Percentiles rank a stretch among this genome's conserved stretches.
phyloP scores from a whole-genome alignment of 37 sponge, comb jelly and placozoan species.

The Ephydatia muelleri region DNA sequence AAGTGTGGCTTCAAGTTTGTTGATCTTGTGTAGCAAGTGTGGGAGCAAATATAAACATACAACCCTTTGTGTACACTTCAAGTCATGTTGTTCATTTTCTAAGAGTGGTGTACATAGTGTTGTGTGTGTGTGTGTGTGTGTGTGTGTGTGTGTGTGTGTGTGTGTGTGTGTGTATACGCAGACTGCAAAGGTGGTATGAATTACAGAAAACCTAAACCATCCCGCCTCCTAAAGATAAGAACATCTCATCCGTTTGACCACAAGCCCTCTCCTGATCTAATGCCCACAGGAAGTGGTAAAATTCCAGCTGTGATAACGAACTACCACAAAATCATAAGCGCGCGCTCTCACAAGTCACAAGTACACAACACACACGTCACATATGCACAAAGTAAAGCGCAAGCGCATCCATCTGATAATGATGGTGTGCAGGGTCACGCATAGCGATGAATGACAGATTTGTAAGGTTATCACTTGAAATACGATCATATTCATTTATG shows the following conservation, averaged over 20 bases:
- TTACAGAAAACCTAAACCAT: background rate
- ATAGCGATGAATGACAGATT: background rate
- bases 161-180: conserved; percentile 4
- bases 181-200: background rate
- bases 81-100: too few relatives aligned
- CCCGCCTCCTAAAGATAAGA: background rate
- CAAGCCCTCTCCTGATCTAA: background rate
- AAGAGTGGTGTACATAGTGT: too few relatives aligned
- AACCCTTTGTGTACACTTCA: too few relatives aligned
- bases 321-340: background rate
- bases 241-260: background rate
- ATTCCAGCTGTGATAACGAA: background rate
- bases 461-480: background rate
- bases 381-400: conserved; percentile 22
- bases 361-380: background rate
- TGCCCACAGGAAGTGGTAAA: background rate
- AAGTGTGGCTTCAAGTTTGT: background rate
- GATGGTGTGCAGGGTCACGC: background rate
- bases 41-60: background rate
- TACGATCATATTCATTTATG: background rate
- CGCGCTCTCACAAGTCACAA: background rate
- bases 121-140: conserved; percentile 1
- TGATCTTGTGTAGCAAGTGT: too few relatives aligned
- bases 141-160: conserved; percentile 17
- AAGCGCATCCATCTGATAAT: background rate